Evolutionary conservation across 2,113 vertebrate species (phyloP).

Genomic region (Amia ocellicauda): DNA sequence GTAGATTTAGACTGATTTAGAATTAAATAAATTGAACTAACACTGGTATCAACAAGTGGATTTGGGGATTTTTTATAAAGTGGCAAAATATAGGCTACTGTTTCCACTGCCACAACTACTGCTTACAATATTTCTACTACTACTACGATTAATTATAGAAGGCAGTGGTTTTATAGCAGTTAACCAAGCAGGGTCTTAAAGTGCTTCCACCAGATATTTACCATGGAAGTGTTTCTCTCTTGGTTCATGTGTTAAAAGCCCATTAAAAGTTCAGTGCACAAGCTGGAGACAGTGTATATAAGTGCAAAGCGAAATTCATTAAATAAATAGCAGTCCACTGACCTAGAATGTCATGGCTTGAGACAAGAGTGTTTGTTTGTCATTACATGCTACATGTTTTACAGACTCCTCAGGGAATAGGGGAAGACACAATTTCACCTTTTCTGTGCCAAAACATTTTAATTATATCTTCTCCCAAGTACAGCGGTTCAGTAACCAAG

Average conservation of each 20-base stretch:
- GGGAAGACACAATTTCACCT: slow-evolving; percentile 89
- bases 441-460: slow-evolving; percentile 98
- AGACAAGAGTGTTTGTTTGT: slow-evolving; percentile 79
- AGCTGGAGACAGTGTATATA: slow-evolving; percentile 55
- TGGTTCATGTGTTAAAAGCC: slow-evolving; percentile 20
- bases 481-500: slow-evolving; percentile 98
- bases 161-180: not conserved
- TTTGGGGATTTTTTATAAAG: too few species aligned
- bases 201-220: not conserved
- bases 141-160: too few species aligned
- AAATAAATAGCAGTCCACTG: slow-evolving; percentile 76
- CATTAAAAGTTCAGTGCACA: slow-evolving; percentile 67
- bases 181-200: not conserved
- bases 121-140: too few species aligned
- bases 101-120: too few species aligned
- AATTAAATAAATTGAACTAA: too few species aligned
- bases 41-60: too few species aligned
- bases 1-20: too few species aligned
- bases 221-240: not conserved
- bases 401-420: slow-evolving; percentile 76
- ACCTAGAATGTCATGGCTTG: slow-evolving; percentile 72
- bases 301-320: slow-evolving; percentile 69
- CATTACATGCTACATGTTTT: slow-evolving; percentile 81
- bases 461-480: slow-evolving; percentile 99
- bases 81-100: too few species aligned